Conservation (phyloP, 2,797 vertebrate genomes). For the Fringilla coelebs region DNA sequence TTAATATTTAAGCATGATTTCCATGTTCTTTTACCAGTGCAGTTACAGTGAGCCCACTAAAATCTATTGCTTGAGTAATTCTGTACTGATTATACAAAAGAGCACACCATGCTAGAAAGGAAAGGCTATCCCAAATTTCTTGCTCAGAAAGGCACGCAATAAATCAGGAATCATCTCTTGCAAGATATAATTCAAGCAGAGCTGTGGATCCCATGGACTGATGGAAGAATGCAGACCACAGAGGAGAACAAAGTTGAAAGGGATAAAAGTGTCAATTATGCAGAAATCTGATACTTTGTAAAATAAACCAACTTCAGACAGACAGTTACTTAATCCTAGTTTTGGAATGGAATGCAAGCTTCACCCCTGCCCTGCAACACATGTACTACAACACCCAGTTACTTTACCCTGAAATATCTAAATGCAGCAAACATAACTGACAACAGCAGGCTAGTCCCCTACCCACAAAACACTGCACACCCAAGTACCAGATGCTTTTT, state of each 20-base stretch:
- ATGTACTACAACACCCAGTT: background rate
- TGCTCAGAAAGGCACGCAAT: background rate
- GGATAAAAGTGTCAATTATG: constrained; percentile 29
- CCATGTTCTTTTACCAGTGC: background rate
- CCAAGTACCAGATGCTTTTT: background rate
- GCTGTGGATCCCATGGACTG: background rate
- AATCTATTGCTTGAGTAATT: background rate
- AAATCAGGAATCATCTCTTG: background rate
- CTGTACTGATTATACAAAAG: background rate
- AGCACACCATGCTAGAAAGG: background rate
- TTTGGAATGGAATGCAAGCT: constrained; percentile 13
- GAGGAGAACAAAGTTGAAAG: constrained; percentile 24
- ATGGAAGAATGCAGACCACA: constrained; percentile 26
- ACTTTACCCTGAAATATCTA: background rate
- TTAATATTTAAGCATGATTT: background rate
- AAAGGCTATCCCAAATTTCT: background rate
- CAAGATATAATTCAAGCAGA: background rate
- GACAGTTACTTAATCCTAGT: constrained; percentile 23
- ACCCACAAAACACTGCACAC: background rate
- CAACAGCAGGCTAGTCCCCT: background rate
- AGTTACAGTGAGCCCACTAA: background rate
- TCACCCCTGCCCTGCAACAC: background rate
- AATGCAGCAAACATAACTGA: background rate
- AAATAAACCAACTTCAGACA: constrained; percentile 43
- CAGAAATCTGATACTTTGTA: constrained; percentile 34